Conservation (phyloP, 2,888 invertebrate species). For the Andrena minutula region DNA sequence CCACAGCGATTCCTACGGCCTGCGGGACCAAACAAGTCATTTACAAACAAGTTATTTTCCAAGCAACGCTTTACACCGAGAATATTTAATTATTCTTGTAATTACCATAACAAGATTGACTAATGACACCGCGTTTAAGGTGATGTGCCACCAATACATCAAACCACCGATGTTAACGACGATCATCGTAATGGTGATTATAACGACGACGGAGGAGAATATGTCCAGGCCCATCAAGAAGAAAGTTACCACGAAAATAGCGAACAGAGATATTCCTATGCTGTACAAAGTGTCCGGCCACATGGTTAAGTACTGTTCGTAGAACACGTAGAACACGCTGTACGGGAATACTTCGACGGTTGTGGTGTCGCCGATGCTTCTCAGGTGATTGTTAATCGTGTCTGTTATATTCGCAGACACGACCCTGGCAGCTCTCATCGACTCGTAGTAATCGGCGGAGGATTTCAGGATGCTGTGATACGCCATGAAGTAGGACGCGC, state of each 20-base stretch:
- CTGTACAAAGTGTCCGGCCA: slow-evolving; percentile 96
- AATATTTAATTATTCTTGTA: neutral
- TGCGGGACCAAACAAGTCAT: slow-evolving; percentile 73
- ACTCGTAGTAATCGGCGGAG: slow-evolving; percentile 95
- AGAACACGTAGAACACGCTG: slow-evolving; percentile 99
- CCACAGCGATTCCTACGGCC: slow-evolving; percentile 99
- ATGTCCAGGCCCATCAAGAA: slow-evolving; percentile 97
- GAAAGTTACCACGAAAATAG: slow-evolving; percentile 98
- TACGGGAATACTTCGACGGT: slow-evolving; percentile 93
- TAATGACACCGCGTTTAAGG: slow-evolving; percentile 97
- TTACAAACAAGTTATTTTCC: neutral
- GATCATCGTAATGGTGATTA: slow-evolving; percentile 97
- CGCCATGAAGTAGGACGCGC: slow-evolving; percentile 96
- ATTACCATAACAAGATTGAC: slow-evolving; percentile 97
- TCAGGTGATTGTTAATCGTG: slow-evolving; percentile 89
- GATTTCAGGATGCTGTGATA: slow-evolving; percentile 97
- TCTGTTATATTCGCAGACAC: slow-evolving; percentile 94
- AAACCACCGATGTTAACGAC: slow-evolving; percentile 96
- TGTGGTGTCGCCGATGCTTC: slow-evolving; percentile 84
- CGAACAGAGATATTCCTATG: slow-evolving; percentile 94
- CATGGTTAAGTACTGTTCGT: slow-evolving; percentile 99
- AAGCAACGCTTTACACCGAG: neutral
- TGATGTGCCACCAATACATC: slow-evolving; percentile 99
- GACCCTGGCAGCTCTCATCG: slow-evolving; percentile 92
- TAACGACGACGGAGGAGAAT: slow-evolving; percentile 94